Percentiles rank a stretch among this genome's conserved stretches.
phyloP scores from a whole-genome alignment of 2,113 vertebrate species.

The Ciconia boyciana region DNA sequence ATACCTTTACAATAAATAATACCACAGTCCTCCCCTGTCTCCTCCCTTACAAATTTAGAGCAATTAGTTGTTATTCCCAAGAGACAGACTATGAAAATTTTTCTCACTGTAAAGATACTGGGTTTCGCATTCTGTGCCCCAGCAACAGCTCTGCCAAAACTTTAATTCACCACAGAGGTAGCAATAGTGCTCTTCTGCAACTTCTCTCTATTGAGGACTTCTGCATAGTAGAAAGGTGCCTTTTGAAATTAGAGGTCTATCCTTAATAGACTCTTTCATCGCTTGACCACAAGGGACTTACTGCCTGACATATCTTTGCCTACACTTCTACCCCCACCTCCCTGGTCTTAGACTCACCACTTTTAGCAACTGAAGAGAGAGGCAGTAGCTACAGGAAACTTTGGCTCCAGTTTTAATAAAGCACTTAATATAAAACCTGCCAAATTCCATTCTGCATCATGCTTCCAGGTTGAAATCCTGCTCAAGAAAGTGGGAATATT shows the following conservation, averaged over 20 bases:
- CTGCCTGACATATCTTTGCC: not conserved
- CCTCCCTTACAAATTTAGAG: not conserved
- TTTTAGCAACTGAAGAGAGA: not conserved
- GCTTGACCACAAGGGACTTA: not conserved
- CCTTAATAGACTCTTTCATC: not conserved
- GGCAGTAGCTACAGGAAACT: not conserved
- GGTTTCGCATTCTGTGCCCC: fast-evolving
- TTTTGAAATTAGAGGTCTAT: not conserved
- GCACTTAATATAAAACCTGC: not conserved
- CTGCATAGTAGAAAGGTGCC: not conserved
- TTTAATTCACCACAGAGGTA: not conserved
- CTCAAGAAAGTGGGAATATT: not conserved
- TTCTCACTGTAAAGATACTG: not conserved
- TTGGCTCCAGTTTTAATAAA: not conserved
- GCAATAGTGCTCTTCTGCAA: not conserved
- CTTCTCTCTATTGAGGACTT: not conserved
- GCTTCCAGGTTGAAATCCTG: not conserved
- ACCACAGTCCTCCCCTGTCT: not conserved
- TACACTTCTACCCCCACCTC: not conserved
- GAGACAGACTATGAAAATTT: not conserved
- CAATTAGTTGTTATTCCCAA: not conserved
- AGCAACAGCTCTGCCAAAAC: not conserved
- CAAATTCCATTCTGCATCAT: not conserved
- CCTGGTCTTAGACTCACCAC: fast-evolving
- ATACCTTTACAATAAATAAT: not conserved